These are phyloP conservation scores for Platysteira castanea DNA, from an alignment of 2,113 vertebrate genomes.

Conservation along the genomic window DNA sequence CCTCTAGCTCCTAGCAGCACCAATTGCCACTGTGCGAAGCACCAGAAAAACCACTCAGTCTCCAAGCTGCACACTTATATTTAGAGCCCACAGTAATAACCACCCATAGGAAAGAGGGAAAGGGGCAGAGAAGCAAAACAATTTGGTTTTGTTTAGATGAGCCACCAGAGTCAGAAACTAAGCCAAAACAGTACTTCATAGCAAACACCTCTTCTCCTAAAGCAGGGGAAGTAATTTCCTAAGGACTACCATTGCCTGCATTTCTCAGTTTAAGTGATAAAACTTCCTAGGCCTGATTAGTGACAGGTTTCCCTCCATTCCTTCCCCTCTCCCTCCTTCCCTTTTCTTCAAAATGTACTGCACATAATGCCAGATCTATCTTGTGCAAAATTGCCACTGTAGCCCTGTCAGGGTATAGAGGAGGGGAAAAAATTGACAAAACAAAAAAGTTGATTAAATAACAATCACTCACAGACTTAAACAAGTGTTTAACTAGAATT, in stretches of 20 bases:
- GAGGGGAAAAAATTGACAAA: neutral
- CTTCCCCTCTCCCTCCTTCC: neutral
- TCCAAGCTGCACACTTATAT: neutral
- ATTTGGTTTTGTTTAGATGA: neutral
- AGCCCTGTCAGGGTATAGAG: neutral
- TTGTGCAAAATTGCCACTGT: neutral
- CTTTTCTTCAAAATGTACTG: neutral
- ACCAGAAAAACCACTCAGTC: neutral
- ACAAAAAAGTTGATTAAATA: neutral
- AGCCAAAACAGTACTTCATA: neutral
- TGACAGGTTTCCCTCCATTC: neutral
- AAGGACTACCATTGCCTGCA: neutral
- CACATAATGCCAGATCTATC: neutral
- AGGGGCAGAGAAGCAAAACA: neutral
- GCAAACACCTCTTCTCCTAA: neutral
- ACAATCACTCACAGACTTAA: neutral
- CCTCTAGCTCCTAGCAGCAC: neutral
- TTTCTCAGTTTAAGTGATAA: neutral
- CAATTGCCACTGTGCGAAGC: fast-evolving
- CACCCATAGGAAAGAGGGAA: neutral
- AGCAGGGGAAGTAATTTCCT: neutral
- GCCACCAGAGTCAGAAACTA: neutral
- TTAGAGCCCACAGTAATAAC: neutral
- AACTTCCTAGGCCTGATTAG: neutral
- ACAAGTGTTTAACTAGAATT: neutral